Evolutionary conservation across 2,113 vertebrate genomes (phyloP), one percentile per base, ranked within the genome.

Genomic region (Porphyrio hochstetteri): DNA sequence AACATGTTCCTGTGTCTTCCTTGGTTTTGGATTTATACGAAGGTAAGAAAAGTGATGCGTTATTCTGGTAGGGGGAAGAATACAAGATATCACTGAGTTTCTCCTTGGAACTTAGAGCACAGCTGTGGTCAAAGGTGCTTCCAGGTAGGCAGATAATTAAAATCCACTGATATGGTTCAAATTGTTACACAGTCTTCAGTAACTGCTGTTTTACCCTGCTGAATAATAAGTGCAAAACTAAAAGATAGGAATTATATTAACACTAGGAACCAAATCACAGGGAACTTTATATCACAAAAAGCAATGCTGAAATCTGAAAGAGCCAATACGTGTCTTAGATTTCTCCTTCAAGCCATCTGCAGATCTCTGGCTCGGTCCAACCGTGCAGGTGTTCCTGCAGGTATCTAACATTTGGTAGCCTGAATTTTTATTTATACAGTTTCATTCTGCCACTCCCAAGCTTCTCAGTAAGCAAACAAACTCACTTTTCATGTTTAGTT

Each of bases 251-350:
- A 93, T 90, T 64, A 95, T 40, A 90, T 23, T 91, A 94, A 97
- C 69, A 91, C 76, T 50, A 93, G 91, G 90, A 98, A 96, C 46
- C 93, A 96, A 96, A 97, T 69, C 21, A 64, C 27, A 90, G 82
- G 59, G 46, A 90, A 89, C 75, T 95, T 25, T 68, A 36, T 69
- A 68, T 10, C 8, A 68, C 79, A 90, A 74, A 72, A 93, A 91
- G 72, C 75, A 33, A 7, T 28, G 61, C 15, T 82, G 91, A 77
- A 85, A 92, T 82, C 68, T 85, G 82, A 82, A 79, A 38, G 76
- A 83, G 89, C 6, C 65, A 46, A 16, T 8, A 16, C 14, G 10
- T 2, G 10, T 29, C 56, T 48, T 16, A 1, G 8, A 36, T 20
- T 78, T 77, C 67, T 92, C 74, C 86, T 48, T 27, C 42, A 76